phyloP scores from a whole-genome alignment of 2,113 vertebrate species.

The Bubo bubo region DNA sequence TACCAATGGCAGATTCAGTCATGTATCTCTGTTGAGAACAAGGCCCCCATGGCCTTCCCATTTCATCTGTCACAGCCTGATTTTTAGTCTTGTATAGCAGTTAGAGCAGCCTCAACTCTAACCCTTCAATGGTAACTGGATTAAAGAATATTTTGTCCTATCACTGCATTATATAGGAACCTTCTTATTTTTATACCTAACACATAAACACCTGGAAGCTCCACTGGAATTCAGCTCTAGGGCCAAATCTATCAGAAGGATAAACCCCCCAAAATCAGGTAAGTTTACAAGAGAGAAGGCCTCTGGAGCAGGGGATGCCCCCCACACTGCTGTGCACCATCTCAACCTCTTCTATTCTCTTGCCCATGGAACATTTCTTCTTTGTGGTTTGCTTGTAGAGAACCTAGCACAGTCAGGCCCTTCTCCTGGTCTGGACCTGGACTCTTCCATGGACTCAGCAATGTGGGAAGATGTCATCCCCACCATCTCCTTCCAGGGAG shows the following conservation, averaged over 20 bases:
- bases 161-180: neutral
- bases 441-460: neutral
- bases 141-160: neutral
- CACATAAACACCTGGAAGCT: neutral
- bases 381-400: neutral
- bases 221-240: neutral
- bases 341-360: neutral
- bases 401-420: neutral
- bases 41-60: neutral
- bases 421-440: neutral
- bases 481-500: neutral
- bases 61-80: neutral
- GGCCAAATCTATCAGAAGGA: neutral
- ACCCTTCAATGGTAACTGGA: neutral
- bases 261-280: neutral
- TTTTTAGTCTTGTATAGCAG: fast-evolving
- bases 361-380: neutral
- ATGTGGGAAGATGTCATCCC: neutral
- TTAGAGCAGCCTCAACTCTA: neutral
- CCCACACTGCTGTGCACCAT: neutral
- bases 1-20: neutral
- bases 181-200: neutral
- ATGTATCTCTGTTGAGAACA: neutral
- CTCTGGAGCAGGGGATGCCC: neutral
- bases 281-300: neutral